phyloP scores from a whole-genome alignment of 2,797 vertebrate genomes.

The Lithobates pipiens region DNA sequence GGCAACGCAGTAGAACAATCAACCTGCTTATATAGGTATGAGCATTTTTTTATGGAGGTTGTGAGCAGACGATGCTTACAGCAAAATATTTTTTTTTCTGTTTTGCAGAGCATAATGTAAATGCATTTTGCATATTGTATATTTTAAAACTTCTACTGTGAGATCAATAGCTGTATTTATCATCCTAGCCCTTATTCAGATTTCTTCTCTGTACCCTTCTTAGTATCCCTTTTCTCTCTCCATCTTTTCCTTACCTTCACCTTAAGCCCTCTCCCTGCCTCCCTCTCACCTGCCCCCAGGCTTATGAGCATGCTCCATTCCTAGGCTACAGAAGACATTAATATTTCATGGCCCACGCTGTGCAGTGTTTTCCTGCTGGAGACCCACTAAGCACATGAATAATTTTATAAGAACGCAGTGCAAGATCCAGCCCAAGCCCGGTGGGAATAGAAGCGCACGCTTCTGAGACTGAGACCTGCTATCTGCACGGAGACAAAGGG shows the following conservation, averaged over 20 bases:
- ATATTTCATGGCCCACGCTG: conserved; percentile 56
- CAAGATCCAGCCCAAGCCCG: conserved; percentile 47
- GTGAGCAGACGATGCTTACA: not conserved
- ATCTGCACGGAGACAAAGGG: conserved; percentile 57
- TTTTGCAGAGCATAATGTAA: not conserved
- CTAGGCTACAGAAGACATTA: conserved; percentile 54
- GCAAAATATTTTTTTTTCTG: not conserved
- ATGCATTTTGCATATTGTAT: not conserved
- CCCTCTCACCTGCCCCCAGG: conserved; percentile 65
- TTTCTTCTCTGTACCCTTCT: not conserved
- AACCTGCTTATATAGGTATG: not conserved
- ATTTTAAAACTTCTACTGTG: not conserved
- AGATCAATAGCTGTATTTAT: not conserved
- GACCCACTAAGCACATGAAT: conserved; percentile 59
- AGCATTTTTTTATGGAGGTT: not conserved
- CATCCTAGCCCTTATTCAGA: not conserved
- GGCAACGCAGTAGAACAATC: not conserved
- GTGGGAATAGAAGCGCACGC: conserved; percentile 55
- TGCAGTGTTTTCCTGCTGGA: conserved; percentile 50
- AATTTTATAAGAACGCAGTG: conserved; percentile 59
- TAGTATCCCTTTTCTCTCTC: not conserved
- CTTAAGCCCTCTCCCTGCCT: conserved; percentile 32
- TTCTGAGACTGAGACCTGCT: conserved; percentile 54
- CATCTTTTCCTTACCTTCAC: conserved; percentile 47
- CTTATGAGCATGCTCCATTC: conserved; percentile 71